phyloP scores from a whole-genome alignment of 2,113 vertebrate species.

The Gracilinanus agilis region DNA sequence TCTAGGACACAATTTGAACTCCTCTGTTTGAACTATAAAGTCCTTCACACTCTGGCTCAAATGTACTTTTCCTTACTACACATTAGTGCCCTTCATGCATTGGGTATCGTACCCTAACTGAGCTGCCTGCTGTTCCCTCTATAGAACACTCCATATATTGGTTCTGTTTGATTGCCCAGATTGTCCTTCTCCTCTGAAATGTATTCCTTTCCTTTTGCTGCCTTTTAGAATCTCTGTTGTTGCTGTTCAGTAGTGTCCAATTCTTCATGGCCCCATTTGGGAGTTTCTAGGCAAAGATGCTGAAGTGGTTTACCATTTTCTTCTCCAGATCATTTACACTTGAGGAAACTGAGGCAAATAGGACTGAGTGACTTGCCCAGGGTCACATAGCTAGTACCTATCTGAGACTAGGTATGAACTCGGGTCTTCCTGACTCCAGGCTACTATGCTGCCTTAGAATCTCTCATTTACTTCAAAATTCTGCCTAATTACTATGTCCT shows the following conservation, averaged over 20 bases:
- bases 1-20: background rate
- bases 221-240: too few species aligned
- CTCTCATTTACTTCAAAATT: background rate
- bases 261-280: too few species aligned
- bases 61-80: background rate
- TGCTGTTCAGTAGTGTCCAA: too few species aligned
- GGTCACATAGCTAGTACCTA: too few species aligned
- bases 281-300: too few species aligned
- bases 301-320: too few species aligned
- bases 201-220: background rate
- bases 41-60: background rate
- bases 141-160: background rate
- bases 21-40: background rate
- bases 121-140: background rate
- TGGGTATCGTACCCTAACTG: background rate
- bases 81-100: background rate
- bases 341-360: too few species aligned
- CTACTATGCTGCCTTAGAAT: too few species aligned
- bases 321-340: too few species aligned
- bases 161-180: background rate
- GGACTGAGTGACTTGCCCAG: too few species aligned
- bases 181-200: background rate
- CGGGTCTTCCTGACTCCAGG: too few species aligned
- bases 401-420: too few species aligned
- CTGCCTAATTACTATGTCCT: background rate